Conservation (phyloP, 2,888 invertebrate species). For the Tetropium fuscum region DNA sequence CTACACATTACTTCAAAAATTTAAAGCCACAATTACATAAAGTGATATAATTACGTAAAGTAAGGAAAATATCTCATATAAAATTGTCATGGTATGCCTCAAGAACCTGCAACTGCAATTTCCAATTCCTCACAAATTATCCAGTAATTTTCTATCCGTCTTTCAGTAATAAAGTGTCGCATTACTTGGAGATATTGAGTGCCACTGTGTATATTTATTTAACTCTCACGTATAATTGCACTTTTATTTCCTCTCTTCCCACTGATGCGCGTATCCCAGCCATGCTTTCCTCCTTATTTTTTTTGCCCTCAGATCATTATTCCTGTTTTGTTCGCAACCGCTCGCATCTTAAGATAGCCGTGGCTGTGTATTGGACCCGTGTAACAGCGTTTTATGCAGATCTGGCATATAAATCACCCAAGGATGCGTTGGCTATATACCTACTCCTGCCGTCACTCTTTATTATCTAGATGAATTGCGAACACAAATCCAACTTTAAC, state of each 20-base stretch:
- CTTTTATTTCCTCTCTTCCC: neutral
- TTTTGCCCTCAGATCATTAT: conserved; percentile 13
- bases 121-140: no score
- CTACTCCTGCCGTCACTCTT: conserved; percentile 1
- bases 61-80: no score
- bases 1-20: no score
- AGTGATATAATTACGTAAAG: no score
- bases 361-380: conserved; percentile 13
- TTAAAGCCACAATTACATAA: no score
- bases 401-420: conserved; percentile 22
- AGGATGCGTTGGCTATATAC: conserved; percentile 3
- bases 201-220: no score
- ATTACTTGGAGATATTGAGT: no score
- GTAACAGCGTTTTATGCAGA: conserved; percentile 25
- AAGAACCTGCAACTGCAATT: no score
- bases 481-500: conserved; percentile 1
- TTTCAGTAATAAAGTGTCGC: no score
- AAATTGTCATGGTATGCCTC: no score
- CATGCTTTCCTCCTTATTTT: neutral
- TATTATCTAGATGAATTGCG: conserved; percentile 5
- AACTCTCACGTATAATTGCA: no score
- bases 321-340: conserved; percentile 13
- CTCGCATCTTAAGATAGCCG: conserved; percentile 14
- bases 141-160: no score
- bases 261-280: neutral